phyloP scores from a whole-genome alignment of 2,888 invertebrate species.

The Ormyrus pomaceus region DNA sequence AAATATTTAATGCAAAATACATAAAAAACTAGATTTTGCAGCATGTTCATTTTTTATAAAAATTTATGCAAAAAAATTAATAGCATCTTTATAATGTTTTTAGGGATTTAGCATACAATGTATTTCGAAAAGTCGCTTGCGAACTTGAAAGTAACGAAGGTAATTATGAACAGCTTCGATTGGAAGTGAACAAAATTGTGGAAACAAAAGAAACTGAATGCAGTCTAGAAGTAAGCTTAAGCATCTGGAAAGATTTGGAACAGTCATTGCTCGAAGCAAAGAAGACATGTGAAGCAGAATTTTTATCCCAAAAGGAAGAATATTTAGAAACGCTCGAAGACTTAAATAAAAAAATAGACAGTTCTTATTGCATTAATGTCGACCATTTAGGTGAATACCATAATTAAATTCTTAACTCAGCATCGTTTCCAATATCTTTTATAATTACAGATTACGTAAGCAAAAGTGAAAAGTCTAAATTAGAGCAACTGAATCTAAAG shows the following conservation, averaged over 20 bases:
- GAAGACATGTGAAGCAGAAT: conserved; percentile 57
- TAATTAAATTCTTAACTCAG: background rate
- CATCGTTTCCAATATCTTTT: background rate
- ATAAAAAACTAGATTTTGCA: too few relatives aligned
- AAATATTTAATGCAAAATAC: too few relatives aligned
- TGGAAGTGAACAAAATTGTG: conserved; percentile 62
- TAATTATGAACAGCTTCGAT: conserved; percentile 60
- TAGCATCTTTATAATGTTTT: background rate
- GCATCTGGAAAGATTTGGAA: conserved; percentile 62
- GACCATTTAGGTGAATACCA: conserved; percentile 46
- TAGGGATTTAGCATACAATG: conserved; percentile 44
- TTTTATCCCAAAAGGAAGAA: conserved; percentile 56
- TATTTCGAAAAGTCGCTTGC: conserved; percentile 35
- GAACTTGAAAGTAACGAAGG: conserved; percentile 53
- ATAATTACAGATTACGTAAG: conserved; percentile 62
- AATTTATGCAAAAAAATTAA: background rate
- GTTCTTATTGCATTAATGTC: conserved; percentile 42
- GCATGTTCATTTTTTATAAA: too few relatives aligned
- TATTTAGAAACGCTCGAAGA: conserved; percentile 14
- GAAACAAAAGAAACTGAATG: conserved; percentile 60
- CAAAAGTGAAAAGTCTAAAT: conserved; percentile 64
- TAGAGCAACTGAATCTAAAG: conserved; percentile 63
- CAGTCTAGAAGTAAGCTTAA: conserved; percentile 61
- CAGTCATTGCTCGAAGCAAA: conserved; percentile 59
- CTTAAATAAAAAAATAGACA: conserved; percentile 26